phyloP scores from a whole-genome alignment of 2,113 vertebrate species.

The Lipophrys pholis region DNA sequence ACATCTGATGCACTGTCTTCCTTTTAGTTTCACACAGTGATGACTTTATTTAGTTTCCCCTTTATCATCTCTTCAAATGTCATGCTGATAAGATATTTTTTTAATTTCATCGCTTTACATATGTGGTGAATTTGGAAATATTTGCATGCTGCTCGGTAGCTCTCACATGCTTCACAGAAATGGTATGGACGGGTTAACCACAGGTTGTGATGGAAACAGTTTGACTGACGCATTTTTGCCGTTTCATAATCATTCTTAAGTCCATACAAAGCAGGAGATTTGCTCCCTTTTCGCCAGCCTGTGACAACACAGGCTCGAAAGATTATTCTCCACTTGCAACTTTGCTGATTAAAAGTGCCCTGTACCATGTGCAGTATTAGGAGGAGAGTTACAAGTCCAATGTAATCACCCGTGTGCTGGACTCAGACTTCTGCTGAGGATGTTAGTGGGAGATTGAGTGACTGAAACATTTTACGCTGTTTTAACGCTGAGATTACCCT shows the following conservation, averaged over 20 bases:
- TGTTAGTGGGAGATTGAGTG: slow-evolving; percentile 26
- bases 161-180: slow-evolving; percentile 4
- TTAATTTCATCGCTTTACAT: slow-evolving; percentile 17
- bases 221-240: slow-evolving; percentile 60
- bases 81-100: slow-evolving; percentile 14
- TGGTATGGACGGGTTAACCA: slow-evolving; percentile 50
- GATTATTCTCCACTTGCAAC: slow-evolving; percentile 73
- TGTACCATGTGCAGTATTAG: slow-evolving; percentile 59
- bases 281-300: slow-evolving; percentile 61
- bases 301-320: slow-evolving; percentile 67
- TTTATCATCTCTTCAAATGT: slow-evolving; percentile 4
- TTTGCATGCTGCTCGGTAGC: slow-evolving; percentile 39
- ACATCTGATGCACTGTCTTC: background rate
- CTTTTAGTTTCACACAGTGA: slow-evolving; percentile 1
- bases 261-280: slow-evolving; percentile 72
- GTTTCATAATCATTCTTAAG: slow-evolving; percentile 76
- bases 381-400: slow-evolving; percentile 48
- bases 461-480: background rate
- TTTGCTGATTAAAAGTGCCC: slow-evolving; percentile 77
- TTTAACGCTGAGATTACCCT: slow-evolving; percentile 40
- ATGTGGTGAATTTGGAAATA: slow-evolving; percentile 4
- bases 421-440: slow-evolving; percentile 34
- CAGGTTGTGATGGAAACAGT: slow-evolving; percentile 54
- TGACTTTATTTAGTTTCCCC: background rate
- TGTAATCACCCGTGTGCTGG: slow-evolving; percentile 60